Percentiles rank a stretch among this genome's conserved stretches.
Evolutionary conservation across 2,797 vertebrate species (phyloP).

Genomic region (Syngnathus acus): DNA sequence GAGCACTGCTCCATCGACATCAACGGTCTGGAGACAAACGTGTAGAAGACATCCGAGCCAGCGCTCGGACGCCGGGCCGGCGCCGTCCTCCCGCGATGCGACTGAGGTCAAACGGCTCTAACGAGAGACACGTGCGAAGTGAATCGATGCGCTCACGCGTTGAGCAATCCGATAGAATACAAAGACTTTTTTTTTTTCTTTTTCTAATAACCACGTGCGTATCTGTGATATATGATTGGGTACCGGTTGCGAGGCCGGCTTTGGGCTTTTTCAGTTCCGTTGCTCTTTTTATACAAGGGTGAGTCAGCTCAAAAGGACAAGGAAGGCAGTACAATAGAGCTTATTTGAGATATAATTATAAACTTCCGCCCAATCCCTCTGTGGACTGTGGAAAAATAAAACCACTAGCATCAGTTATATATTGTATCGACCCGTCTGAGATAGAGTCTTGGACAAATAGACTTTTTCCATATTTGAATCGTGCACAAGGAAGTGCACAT

Average conservation of each 20-base stretch:
- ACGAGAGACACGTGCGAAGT: constrained; percentile 7
- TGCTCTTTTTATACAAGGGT: not conserved
- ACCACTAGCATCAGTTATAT: constrained; percentile 10
- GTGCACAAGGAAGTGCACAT: not conserved
- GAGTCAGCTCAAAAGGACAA: constrained; percentile 7
- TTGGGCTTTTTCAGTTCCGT: constrained; percentile 8
- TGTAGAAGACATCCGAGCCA: constrained; percentile 59
- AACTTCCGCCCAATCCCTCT: not conserved
- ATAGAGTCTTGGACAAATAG: constrained; percentile 13
- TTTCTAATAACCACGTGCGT: constrained; percentile 38
- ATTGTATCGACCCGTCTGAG: constrained; percentile 23
- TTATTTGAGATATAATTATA: not conserved
- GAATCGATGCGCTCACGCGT: constrained; percentile 6
- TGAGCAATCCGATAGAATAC: not conserved
- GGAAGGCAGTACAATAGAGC: constrained; percentile 3
- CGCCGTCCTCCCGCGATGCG: not conserved
- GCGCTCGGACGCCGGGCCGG: constrained; percentile 11
- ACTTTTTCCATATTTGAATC: constrained; percentile 15
- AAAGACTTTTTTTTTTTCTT: constrained; percentile 40
- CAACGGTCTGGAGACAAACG: constrained; percentile 92
- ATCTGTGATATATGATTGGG: constrained; percentile 33
- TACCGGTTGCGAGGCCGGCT: constrained; percentile 7
- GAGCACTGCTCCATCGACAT: constrained; percentile 93
- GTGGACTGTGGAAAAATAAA: not conserved
- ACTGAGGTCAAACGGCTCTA: not conserved